These are phyloP conservation scores for Enteromius argenteus DNA, from an alignment of 2,797 vertebrate species.

Conservation along the genomic window DNA sequence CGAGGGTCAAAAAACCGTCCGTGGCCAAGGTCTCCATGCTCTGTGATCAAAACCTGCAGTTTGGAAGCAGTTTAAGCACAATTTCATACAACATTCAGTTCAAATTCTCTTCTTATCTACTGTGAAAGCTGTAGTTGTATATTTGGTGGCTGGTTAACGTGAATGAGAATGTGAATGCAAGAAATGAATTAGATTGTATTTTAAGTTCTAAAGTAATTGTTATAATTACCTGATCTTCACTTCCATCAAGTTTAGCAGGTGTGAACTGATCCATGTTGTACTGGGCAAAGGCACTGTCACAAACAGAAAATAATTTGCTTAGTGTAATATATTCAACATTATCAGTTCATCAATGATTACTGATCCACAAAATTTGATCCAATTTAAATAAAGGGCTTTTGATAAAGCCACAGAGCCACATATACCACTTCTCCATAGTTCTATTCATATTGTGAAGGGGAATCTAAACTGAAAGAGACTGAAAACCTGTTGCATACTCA, in stretches of 20 bases:
- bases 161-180: not conserved
- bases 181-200: not conserved
- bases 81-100: not conserved
- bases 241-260: constrained; percentile 89
- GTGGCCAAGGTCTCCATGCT: constrained; percentile 92
- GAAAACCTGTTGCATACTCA: not conserved
- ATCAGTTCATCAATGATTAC: not conserved
- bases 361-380: not conserved
- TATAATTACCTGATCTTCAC: constrained; percentile 86
- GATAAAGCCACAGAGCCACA: not conserved
- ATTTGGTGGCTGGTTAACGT: not conserved
- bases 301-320: not conserved
- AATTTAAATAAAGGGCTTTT: not conserved
- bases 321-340: not conserved
- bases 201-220: not conserved
- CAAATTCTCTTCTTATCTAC: not conserved
- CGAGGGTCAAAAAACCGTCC: constrained; percentile 94
- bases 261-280: constrained; percentile 99
- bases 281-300: constrained; percentile 90
- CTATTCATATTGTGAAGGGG: not conserved
- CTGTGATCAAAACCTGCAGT: constrained; percentile 91
- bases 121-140: not conserved
- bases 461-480: constrained; percentile 1
- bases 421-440: not conserved
- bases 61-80: not conserved